Evolutionary conservation across 2,113 vertebrate species (phyloP), one percentile per base, ranked within the genome.

Genomic region (Neodontobutis hainanensis): DNA sequence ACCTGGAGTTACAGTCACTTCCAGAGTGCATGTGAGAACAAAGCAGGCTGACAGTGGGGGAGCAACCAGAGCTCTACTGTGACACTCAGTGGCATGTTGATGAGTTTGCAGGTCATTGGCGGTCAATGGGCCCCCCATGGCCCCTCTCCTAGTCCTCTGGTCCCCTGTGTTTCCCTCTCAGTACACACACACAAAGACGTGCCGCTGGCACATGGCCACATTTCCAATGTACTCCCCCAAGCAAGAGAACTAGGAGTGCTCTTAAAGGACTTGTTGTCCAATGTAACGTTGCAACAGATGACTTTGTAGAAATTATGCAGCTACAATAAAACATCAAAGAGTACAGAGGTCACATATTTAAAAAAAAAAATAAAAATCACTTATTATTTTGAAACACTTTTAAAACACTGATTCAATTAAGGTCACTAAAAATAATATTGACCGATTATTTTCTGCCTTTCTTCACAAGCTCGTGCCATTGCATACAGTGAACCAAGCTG

Each of bases 401-500:
- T 2, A 40, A 40, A 52, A 34, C 11, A 7, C 6, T 35, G 11
- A 55, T 55, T 6, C 36, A 15, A 11, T 35, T 32, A 55, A 36
- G 4, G 7, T 6, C 34, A 55, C 5, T 55, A 55, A 55, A 14
- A 40, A 55, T 4, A 8, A 3, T 14, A n/a, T 8, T 55, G 19
- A 27, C 19, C 19, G 19, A 27, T 70, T 59, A 11, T 60, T 8
- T 43, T 61, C 44, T 80, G 16, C 68, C 0, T 43, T 72, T 74
- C 4, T 16, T 65, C 80, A 0, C 67, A 68, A 97, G 95, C 95
- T 50, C 94, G 95, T 74, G 95, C 94, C 45, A 92, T 95, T 49
- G 95, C 95, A 52, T 96, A 94, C 3, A 91, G 90, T 74, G 93
- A 94, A 48, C 89, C 89, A 1, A 90, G 69, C 63, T 97, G 95